These are phyloP conservation scores for Paradoxurus hermaphroditus DNA, from an alignment of 2,113 vertebrate genomes.

Conservation along the genomic window DNA sequence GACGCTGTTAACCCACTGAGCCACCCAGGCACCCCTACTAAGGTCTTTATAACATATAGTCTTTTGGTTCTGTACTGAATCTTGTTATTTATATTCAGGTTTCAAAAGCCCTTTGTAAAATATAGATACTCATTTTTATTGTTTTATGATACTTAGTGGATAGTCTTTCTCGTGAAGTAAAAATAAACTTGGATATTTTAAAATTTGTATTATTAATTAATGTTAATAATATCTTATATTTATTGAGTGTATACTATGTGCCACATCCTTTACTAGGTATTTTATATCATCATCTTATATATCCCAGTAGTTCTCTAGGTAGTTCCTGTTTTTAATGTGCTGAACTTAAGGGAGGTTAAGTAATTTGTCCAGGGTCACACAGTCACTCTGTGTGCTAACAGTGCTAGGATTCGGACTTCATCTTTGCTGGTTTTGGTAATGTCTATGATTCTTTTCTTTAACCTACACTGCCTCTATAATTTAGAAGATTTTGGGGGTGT, in stretches of 20 bases:
- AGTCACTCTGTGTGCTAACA: background rate
- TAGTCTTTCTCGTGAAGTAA: background rate
- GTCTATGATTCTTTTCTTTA: background rate
- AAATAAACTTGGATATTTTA: background rate
- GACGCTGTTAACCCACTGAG: no score
- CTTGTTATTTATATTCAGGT: slow-evolving; percentile 22
- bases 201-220: background rate
- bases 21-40: no score
- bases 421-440: background rate
- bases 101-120: background rate
- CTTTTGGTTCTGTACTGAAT: slow-evolving; percentile 9
- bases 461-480: background rate
- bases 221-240: background rate
- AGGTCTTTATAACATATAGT: background rate
- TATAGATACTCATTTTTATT: background rate
- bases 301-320: background rate
- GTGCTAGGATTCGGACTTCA: background rate
- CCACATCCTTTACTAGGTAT: background rate
- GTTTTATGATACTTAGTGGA: background rate
- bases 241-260: background rate
- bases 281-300: background rate
- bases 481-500: background rate
- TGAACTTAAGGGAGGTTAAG: background rate
- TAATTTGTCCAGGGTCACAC: background rate
- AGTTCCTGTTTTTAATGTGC: background rate